Conservation (phyloP, 2,888 invertebrate species). For the Cabera pusaria region DNA sequence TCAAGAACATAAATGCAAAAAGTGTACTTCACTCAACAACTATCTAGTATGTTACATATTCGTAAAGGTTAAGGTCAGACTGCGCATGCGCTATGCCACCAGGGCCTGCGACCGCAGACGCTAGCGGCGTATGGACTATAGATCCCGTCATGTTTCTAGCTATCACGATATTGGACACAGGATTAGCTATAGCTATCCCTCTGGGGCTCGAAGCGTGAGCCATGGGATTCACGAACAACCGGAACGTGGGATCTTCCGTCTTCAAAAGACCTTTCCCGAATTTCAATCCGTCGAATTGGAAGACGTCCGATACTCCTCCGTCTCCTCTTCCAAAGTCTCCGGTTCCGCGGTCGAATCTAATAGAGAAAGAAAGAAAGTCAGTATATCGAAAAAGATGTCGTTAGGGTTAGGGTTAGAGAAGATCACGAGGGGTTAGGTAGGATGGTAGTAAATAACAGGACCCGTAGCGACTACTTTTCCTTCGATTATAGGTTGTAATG, state of each 20-base stretch:
- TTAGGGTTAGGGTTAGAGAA: constrained; percentile 40
- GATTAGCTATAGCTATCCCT: constrained; percentile 88
- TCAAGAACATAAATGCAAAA: constrained; percentile 28
- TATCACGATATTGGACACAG: constrained; percentile 86
- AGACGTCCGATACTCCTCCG: constrained; percentile 47
- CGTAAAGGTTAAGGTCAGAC: constrained; percentile 86
- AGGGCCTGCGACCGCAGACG: constrained; percentile 88
- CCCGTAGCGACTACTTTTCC: constrained; percentile 89
- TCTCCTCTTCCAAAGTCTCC: constrained; percentile 38
- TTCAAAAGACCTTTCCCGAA: constrained; percentile 48
- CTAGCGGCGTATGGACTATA: constrained; percentile 86
- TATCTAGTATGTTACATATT: constrained; percentile 48
- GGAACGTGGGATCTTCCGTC: constrained; percentile 46
- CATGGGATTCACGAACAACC: constrained; percentile 82
- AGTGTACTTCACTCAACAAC: constrained; percentile 17
- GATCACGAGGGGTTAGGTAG: constrained; percentile 60
- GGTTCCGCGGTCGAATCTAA: constrained; percentile 61
- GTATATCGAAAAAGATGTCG: constrained; percentile 31
- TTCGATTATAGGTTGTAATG: constrained; percentile 81
- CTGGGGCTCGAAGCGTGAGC: constrained; percentile 86
- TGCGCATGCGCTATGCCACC: constrained; percentile 90
- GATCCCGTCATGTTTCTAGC: constrained; percentile 84
- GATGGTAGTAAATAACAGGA: constrained; percentile 88
- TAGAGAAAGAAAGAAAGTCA: constrained; percentile 57
- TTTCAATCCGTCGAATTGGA: constrained; percentile 56